phyloP scores from a whole-genome alignment of 2,797 vertebrate genomes.

The Gephyroberyx darwinii region DNA sequence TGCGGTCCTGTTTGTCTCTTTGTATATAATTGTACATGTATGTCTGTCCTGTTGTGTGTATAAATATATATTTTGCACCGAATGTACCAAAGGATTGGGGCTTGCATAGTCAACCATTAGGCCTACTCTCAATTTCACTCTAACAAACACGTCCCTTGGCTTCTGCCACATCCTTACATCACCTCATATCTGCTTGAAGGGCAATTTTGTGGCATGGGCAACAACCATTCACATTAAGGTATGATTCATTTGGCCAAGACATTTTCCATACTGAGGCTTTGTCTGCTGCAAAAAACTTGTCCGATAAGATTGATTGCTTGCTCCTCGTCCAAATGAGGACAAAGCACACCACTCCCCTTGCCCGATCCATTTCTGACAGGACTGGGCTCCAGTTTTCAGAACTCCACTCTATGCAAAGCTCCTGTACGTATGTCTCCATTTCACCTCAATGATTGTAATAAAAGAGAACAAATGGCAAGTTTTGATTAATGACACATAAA shows the following conservation, averaged over 20 bases:
- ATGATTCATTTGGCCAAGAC: slow-evolving; percentile 28
- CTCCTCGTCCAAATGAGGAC: slow-evolving; percentile 48
- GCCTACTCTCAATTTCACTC: slow-evolving; percentile 67
- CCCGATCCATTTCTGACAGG: slow-evolving; percentile 64
- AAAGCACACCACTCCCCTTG: slow-evolving; percentile 47
- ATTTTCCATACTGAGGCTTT: slow-evolving; percentile 56
- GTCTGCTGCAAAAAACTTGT: slow-evolving; percentile 39
- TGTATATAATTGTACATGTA: slow-evolving; percentile 84
- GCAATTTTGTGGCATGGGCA: slow-evolving; percentile 58
- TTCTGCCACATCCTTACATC: slow-evolving; percentile 40
- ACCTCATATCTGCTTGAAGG: slow-evolving; percentile 47
- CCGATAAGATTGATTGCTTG: slow-evolving; percentile 38
- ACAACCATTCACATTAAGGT: slow-evolving; percentile 44
- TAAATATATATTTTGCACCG: slow-evolving; percentile 91
- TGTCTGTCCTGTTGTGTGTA: slow-evolving; percentile 83
- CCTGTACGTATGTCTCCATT: slow-evolving; percentile 79
- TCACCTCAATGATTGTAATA: slow-evolving; percentile 83
- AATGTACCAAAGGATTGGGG: slow-evolving; percentile 92
- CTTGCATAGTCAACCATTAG: slow-evolving; percentile 74
- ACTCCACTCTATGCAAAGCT: slow-evolving; percentile 84
- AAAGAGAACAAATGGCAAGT: slow-evolving; percentile 76
- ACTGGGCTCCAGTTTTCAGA: slow-evolving; percentile 72
- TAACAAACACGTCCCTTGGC: slow-evolving; percentile 54
- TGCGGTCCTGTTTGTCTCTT: slow-evolving; percentile 73
- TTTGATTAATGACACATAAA: slow-evolving; percentile 61